A percentile compares a stretch with the other conserved stretches of the same genome.
Evolutionary conservation across 2,797 vertebrate species (phyloP).

Genomic region (Emys orbicularis): DNA sequence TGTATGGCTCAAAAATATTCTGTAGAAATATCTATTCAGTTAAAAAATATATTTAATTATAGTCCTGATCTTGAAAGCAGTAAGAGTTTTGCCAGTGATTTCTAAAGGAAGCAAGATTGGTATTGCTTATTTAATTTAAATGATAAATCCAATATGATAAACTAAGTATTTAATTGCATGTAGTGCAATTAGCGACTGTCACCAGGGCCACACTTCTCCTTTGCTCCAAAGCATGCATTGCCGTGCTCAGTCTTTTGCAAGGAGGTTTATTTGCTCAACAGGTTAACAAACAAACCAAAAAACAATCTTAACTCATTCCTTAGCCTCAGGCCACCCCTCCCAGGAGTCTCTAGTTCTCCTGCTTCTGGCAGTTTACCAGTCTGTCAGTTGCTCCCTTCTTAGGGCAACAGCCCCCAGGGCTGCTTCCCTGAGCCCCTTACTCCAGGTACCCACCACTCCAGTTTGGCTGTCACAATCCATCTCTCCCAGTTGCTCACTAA

Average conservation of each 20-base stretch:
- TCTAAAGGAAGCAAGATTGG: background rate
- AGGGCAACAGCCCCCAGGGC: background rate
- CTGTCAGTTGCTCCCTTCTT: background rate
- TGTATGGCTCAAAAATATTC: background rate
- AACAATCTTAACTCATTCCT: background rate
- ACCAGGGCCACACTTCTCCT: background rate
- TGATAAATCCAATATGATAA: background rate
- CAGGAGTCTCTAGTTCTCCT: too few species aligned
- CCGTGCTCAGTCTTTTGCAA: background rate
- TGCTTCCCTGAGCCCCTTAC: background rate
- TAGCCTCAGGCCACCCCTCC: background rate
- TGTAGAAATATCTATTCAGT: background rate
- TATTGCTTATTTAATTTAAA: too few species aligned
- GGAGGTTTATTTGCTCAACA: background rate
- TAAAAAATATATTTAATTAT: background rate
- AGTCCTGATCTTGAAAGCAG: background rate
- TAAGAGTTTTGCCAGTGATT: background rate
- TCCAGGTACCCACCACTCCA: background rate
- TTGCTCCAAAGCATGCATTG: too few species aligned
- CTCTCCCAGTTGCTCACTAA: background rate
- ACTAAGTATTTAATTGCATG: background rate
- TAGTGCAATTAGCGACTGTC: background rate
- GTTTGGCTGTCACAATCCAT: background rate
- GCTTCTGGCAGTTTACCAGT: background rate
- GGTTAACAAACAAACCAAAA: background rate